Evolutionary conservation across 1,140 invertebrate genomes (phyloP).

Genomic region (Drosophila pseudoananassae): DNA sequence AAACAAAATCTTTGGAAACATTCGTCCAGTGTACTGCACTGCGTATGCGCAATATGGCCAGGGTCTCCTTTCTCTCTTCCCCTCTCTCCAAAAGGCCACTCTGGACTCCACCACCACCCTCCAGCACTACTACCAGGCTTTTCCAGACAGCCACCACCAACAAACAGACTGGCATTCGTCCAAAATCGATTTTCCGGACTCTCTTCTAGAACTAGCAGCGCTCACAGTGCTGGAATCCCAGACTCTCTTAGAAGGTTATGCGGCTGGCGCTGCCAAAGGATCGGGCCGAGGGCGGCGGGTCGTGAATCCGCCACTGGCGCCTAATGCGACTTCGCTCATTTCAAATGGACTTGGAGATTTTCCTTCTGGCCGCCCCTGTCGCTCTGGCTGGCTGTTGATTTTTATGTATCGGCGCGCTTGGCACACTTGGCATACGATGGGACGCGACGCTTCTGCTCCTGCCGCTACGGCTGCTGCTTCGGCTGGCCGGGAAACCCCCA

Average conservation of each 20-base stretch:
- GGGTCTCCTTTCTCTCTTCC: not conserved
- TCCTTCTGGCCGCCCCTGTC: slow-evolving; percentile 29
- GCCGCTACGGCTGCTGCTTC: slow-evolving; percentile 6
- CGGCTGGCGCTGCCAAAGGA: not conserved
- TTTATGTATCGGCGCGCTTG: slow-evolving; percentile 72
- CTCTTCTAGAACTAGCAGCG: slow-evolving; percentile 20
- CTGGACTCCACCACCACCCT: slow-evolving; percentile 5
- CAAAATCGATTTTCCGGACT: slow-evolving; percentile 69
- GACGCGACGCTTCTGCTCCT: slow-evolving; percentile 20
- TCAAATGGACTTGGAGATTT: slow-evolving; percentile 57
- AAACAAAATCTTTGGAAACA: too few relatives aligned
- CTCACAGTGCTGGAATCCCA: slow-evolving; percentile 39
- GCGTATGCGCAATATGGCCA: slow-evolving; percentile 64
- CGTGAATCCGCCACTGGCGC: slow-evolving; percentile 72
- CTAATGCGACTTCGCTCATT: slow-evolving; percentile 56
- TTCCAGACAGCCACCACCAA: slow-evolving; percentile 66
- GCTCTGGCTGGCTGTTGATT: slow-evolving; percentile 62
- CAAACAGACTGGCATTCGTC: slow-evolving; percentile 32
- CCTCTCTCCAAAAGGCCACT: not conserved
- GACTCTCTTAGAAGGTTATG: not conserved
- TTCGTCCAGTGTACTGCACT: slow-evolving; percentile 49
- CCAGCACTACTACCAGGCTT: slow-evolving; percentile 48
- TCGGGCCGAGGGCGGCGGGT: slow-evolving; percentile 49
- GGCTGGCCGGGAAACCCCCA: slow-evolving; percentile 68
- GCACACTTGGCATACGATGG: slow-evolving; percentile 56